phyloP scores from a whole-genome alignment of 2,888 invertebrate genomes.

The Ectemnius lituratus region DNA sequence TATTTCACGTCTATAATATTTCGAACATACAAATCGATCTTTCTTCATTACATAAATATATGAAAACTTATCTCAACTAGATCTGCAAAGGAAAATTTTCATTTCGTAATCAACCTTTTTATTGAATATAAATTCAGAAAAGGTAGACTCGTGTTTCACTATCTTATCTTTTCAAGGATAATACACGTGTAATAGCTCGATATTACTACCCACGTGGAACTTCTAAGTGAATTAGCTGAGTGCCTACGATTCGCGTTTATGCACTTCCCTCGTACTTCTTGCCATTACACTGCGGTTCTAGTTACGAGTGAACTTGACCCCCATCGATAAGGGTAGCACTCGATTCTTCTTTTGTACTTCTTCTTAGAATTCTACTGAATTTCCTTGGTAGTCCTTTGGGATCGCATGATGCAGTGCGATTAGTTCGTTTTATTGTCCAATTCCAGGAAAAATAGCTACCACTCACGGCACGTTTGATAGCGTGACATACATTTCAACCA shows the following conservation, averaged over 20 bases:
- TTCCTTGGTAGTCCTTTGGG: neutral
- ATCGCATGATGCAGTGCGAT: neutral
- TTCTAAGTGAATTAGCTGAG: slow-evolving; percentile 4
- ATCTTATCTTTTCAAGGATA: slow-evolving; percentile 1
- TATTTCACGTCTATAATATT: too few species aligned
- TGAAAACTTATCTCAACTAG: too few species aligned
- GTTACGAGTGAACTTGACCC: slow-evolving; percentile 1
- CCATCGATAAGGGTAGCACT: neutral
- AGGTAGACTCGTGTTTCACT: neutral
- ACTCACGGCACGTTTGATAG: neutral
- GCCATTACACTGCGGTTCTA: neutral
- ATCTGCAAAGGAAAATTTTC: neutral
- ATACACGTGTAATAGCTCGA: neutral
- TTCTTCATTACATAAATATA: too few species aligned
- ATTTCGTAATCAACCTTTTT: neutral
- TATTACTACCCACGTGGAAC: neutral
- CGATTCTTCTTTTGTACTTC: neutral
- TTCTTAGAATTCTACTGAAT: neutral
- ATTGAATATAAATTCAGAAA: neutral
- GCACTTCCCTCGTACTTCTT: neutral
- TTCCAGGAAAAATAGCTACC: neutral
- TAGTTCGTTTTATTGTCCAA: neutral
- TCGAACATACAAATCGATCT: too few species aligned
- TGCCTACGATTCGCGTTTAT: neutral
- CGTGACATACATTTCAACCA: too few species aligned